Percentiles rank a stretch among this genome's conserved stretches.
phyloP scores from a whole-genome alignment of 2,797 vertebrate genomes.

The Pangasius macronema region DNA sequence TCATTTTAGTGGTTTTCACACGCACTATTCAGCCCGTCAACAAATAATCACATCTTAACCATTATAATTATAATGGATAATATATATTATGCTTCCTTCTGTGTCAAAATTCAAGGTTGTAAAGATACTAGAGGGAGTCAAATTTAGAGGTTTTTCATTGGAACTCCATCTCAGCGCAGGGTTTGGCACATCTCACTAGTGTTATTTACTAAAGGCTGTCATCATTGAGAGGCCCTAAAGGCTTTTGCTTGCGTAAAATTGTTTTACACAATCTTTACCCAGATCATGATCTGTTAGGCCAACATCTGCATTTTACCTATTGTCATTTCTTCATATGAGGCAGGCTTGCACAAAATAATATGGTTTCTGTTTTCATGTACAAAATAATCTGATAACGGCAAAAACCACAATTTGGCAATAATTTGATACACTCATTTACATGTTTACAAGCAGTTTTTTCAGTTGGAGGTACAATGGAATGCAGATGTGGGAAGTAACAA shows the following conservation, averaged over 20 bases:
- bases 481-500: constrained; percentile 7
- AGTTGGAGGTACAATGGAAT: background rate
- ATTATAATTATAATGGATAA: too few species aligned
- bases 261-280: constrained; percentile 41
- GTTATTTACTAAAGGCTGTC: constrained; percentile 61
- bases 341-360: background rate
- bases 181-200: constrained; percentile 52
- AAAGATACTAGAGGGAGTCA: constrained; percentile 26
- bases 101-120: constrained; percentile 12
- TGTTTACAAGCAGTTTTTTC: background rate
- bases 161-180: constrained; percentile 22
- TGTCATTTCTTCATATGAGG: background rate
- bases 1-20: constrained; percentile 5
- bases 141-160: constrained; percentile 27
- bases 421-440: background rate
- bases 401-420: constrained; percentile 10
- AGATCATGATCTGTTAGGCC: constrained; percentile 43
- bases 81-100: constrained; percentile 20
- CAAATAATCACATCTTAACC: constrained; percentile 4
- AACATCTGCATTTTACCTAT: background rate
- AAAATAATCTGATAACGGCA: constrained; percentile 17
- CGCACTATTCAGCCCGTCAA: background rate
- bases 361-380: background rate
- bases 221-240: constrained; percentile 39
- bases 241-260: background rate